Conservation (phyloP, 2,888 invertebrate genomes). For the Dryococelus australis region DNA sequence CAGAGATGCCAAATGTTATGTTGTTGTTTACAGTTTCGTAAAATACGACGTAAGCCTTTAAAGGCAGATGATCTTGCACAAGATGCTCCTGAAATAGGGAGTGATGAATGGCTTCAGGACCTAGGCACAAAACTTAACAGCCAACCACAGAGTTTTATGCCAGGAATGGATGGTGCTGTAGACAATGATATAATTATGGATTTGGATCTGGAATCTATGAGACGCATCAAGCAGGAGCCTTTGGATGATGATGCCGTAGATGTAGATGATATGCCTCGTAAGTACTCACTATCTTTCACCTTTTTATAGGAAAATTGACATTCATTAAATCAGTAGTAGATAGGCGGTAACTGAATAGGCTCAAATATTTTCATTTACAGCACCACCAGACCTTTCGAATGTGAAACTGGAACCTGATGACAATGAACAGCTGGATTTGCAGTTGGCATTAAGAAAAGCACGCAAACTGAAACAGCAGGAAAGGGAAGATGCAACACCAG, state of each 20-base stretch:
- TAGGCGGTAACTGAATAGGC: too few relatives aligned
- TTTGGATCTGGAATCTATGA: constrained; percentile 22
- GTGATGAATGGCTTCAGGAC: constrained; percentile 32
- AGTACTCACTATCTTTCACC: constrained; percentile 23
- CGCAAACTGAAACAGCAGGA: constrained; percentile 70
- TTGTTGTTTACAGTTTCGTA: constrained; percentile 60
- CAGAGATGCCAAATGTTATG: not conserved
- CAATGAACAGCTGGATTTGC: constrained; percentile 72
- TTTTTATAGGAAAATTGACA: constrained; percentile 1
- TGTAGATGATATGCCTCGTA: constrained; percentile 69
- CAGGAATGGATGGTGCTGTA: not conserved
- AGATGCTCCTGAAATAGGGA: constrained; percentile 49
- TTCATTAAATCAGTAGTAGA: not conserved
- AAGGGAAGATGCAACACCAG: constrained; percentile 47
- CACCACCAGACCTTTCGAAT: constrained; percentile 55
- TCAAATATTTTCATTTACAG: not conserved
- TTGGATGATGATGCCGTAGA: constrained; percentile 58
- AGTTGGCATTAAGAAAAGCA: constrained; percentile 74
- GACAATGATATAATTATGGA: not conserved
- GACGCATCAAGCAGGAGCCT: constrained; percentile 20
- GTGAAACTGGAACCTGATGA: constrained; percentile 74
- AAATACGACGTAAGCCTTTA: constrained; percentile 68
- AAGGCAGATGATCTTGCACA: constrained; percentile 76
- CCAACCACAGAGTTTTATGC: not conserved
- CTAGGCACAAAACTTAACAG: constrained; percentile 35